Evolutionary conservation across 2,113 vertebrate species (phyloP).

Genomic region (Sialia sialis): DNA sequence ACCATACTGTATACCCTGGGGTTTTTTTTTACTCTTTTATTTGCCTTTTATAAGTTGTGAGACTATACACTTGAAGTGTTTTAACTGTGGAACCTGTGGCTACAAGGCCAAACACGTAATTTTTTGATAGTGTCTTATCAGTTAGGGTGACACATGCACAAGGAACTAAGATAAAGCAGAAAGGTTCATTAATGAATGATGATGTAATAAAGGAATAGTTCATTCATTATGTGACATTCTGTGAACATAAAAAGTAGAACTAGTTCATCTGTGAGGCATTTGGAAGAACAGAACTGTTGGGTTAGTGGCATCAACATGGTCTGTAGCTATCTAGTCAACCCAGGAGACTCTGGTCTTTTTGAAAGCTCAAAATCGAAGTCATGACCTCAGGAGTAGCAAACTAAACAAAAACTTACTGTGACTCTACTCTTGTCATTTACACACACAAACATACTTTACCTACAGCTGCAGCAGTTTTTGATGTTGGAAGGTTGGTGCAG

Average conservation of each 20-base stretch:
- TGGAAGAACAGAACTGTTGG: neutral
- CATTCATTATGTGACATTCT: neutral
- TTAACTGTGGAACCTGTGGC: neutral
- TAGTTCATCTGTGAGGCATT: neutral
- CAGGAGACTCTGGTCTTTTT: neutral
- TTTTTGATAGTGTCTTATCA: neutral
- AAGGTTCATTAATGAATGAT: neutral
- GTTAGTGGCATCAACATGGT: neutral
- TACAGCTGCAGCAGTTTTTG: conserved; percentile 90
- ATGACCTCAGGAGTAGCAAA: neutral
- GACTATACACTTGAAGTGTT: neutral
- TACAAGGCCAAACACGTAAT: neutral
- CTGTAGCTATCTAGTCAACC: neutral
- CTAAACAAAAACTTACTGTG: neutral
- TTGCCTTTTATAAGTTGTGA: neutral
- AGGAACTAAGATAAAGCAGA: neutral
- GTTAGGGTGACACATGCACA: neutral
- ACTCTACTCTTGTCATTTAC: neutral
- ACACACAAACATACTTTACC: conserved; percentile 70
- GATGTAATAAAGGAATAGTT: neutral
- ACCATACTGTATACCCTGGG: neutral
- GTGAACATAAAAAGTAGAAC: neutral
- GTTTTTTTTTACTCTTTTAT: neutral
- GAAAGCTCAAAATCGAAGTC: neutral
- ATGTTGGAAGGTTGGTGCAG: conserved; percentile 92